phyloP scores from a whole-genome alignment of 2,797 vertebrate species.

The Diplodus sargus region DNA sequence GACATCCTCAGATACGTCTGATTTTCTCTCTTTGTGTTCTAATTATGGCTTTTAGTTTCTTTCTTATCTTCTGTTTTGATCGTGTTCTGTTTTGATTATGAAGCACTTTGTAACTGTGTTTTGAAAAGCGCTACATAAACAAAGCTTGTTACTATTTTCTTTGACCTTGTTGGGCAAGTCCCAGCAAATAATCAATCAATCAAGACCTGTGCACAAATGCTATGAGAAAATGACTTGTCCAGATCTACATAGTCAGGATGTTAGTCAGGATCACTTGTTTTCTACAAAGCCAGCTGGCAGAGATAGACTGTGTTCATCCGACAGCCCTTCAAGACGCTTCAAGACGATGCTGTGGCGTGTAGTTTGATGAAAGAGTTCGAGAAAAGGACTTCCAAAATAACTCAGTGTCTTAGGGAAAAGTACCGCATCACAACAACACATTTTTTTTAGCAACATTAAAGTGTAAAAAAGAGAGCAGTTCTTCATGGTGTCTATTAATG shows the following conservation, averaged over 20 bases:
- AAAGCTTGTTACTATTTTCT: too few relatives aligned
- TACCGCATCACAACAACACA: neutral
- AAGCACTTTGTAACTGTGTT: too few relatives aligned
- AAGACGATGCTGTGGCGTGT: constrained; percentile 6
- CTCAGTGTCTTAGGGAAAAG: neutral
- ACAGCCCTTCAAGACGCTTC: constrained; percentile 1
- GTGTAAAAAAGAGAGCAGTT: neutral
- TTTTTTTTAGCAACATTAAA: neutral
- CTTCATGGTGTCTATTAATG: neutral
- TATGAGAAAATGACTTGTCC: neutral
- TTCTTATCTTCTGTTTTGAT: too few relatives aligned
- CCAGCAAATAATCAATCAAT: neutral
- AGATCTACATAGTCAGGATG: neutral
- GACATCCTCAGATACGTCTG: too few relatives aligned
- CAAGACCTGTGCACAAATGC: neutral
- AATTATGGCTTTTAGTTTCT: too few relatives aligned
- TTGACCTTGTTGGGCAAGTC: neutral
- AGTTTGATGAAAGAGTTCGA: neutral
- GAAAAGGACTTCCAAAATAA: neutral
- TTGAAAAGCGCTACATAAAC: too few relatives aligned
- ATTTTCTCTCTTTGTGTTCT: too few relatives aligned
- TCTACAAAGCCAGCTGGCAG: constrained; percentile 19
- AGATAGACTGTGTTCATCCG: constrained; percentile 1
- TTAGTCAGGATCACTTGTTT: constrained; percentile 26
- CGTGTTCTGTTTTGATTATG: too few relatives aligned